phyloP scores from a whole-genome alignment of 1,140 invertebrate genomes.

The Bactericera cockerelli region DNA sequence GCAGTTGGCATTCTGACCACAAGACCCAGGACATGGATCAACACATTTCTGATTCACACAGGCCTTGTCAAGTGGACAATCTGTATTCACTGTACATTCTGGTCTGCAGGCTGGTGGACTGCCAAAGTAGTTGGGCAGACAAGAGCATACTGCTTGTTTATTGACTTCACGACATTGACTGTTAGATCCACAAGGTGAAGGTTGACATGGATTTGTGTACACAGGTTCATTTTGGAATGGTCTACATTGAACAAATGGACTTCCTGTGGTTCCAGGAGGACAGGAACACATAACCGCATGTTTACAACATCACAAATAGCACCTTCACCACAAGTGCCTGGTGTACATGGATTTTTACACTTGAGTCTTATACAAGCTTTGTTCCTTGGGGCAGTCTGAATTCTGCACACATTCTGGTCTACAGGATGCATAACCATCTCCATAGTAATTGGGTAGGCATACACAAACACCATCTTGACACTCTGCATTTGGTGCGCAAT shows the following conservation, averaged over 20 bases:
- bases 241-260: constrained; percentile 37
- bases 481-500: constrained; percentile 49
- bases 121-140: constrained; percentile 55
- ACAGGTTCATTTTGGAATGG: constrained; percentile 23
- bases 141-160: constrained; percentile 53
- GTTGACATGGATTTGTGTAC: constrained; percentile 39
- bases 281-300: constrained; percentile 61
- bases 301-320: constrained; percentile 63
- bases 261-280: constrained; percentile 48
- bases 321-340: constrained; percentile 54
- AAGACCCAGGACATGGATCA: constrained; percentile 54
- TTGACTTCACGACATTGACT: constrained; percentile 49
- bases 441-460: constrained; percentile 48
- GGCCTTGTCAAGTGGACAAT: constrained; percentile 50
- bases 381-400: constrained; percentile 46
- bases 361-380: constrained; percentile 57
- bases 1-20: constrained; percentile 51
- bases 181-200: constrained; percentile 62
- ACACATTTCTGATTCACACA: constrained; percentile 55
- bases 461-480: constrained; percentile 46
- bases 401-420: constrained; percentile 55
- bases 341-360: constrained; percentile 53
- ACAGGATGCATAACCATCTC: constrained; percentile 54
- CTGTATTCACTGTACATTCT: constrained; percentile 50
- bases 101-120: constrained; percentile 54